phyloP scores from a whole-genome alignment of 1,140 invertebrate species.

The Condylostylus longicornis region DNA sequence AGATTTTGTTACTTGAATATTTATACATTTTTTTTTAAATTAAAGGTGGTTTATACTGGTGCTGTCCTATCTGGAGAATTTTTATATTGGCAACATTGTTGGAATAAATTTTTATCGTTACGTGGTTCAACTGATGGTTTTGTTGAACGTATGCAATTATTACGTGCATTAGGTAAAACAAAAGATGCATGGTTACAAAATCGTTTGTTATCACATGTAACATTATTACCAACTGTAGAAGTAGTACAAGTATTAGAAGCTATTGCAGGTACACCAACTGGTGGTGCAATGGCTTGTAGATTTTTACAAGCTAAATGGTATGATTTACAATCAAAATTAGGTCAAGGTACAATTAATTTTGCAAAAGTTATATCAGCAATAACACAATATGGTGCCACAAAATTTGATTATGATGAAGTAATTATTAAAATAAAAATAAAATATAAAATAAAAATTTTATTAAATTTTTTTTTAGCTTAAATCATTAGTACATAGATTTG shows the following conservation, averaged over 20 bases:
- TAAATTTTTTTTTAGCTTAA: conserved; percentile 15
- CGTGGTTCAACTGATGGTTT: conserved; percentile 41
- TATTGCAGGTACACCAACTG: conserved; percentile 52
- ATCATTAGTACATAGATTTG: conserved; percentile 29
- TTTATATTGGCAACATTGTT: conserved; percentile 59
- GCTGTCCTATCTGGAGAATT: conserved; percentile 43
- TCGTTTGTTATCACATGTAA: conserved; percentile 49
- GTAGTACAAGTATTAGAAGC: conserved; percentile 48
- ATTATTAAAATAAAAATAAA: conserved; percentile 2
- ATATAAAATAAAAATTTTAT: neutral
- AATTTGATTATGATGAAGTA: conserved; percentile 58
- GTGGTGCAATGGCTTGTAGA: conserved; percentile 54
- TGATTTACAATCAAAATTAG: conserved; percentile 44
- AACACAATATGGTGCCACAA: conserved; percentile 51
- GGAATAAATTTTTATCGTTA: conserved; percentile 40
- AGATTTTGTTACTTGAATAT: neutral
- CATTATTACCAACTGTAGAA: conserved; percentile 51
- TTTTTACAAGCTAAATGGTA: conserved; percentile 60
- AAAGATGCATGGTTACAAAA: conserved; percentile 56
- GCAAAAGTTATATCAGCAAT: conserved; percentile 51
- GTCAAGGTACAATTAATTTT: conserved; percentile 50
- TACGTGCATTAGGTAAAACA: conserved; percentile 49
- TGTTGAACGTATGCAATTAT: conserved; percentile 50
- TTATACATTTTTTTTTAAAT: neutral
- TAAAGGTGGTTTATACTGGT: conserved; percentile 29